Conservation (phyloP, 2,113 vertebrate species). For the Amblyornis subalaris region DNA sequence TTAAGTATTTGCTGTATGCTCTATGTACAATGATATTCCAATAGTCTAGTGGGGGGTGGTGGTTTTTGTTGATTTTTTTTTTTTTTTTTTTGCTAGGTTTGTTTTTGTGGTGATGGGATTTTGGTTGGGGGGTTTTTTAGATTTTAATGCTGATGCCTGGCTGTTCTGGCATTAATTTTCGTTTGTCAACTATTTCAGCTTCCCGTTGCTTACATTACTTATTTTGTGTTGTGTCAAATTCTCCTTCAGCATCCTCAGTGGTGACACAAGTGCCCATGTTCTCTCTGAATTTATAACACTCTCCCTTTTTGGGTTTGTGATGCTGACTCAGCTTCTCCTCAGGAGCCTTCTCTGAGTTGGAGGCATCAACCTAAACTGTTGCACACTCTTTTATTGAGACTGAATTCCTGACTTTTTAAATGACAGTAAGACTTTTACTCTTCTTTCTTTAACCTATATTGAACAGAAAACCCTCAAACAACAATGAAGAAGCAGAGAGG, state of each 20-base stretch:
- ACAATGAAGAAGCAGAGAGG: not conserved
- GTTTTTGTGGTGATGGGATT: not conserved
- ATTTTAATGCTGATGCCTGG: not conserved
- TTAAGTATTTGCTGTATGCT: not conserved
- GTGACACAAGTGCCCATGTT: accelerated
- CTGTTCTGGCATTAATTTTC: not conserved
- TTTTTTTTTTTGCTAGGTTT: not conserved
- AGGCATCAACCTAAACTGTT: not conserved
- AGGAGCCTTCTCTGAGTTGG: not conserved
- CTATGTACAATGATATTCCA: accelerated
- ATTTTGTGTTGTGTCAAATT: not conserved
- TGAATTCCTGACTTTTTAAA: not conserved
- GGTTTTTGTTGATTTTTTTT: not conserved
- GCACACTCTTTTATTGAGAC: not conserved
- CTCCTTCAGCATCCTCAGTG: not conserved
- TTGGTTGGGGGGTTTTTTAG: not conserved
- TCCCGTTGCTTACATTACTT: not conserved
- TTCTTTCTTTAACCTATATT: not conserved
- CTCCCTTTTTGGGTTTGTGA: not conserved
- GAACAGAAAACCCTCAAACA: accelerated
- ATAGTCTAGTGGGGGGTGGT: accelerated
- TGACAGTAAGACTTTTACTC: not conserved
- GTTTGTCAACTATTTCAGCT: not conserved
- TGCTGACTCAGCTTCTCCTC: not conserved
- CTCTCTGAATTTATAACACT: not conserved